Percentiles rank a stretch among this genome's conserved stretches.
These are phyloP conservation scores for Pantherophis alleghaniensis DNA, from an alignment of 2,797 vertebrate genomes.

Conservation along the genomic window DNA sequence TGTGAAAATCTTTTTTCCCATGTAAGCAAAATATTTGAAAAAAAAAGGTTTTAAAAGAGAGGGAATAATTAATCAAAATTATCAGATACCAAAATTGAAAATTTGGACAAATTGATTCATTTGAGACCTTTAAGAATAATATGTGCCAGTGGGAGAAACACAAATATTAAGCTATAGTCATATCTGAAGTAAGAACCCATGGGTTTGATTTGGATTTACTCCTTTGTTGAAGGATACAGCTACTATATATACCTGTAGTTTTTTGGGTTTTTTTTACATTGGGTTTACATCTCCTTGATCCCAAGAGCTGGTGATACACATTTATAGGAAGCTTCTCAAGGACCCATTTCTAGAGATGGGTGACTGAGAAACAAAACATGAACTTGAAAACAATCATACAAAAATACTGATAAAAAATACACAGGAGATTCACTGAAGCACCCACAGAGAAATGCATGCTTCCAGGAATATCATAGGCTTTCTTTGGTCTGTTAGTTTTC, in stretches of 20 bases:
- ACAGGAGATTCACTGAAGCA: background rate
- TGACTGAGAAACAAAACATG: background rate
- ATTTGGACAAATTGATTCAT: background rate
- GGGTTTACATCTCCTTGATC: background rate
- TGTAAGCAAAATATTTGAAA: background rate
- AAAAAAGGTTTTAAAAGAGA: background rate
- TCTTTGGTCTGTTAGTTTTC: background rate
- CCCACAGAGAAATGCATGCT: background rate
- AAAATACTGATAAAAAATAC: background rate
- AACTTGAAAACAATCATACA: background rate
- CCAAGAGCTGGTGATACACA: background rate
- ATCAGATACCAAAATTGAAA: background rate
- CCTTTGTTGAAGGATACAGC: background rate
- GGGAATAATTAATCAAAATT: background rate
- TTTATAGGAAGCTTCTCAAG: background rate
- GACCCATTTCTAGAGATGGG: background rate
- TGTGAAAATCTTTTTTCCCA: slow-evolving; percentile 5
- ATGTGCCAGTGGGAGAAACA: background rate
- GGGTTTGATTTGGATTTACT: background rate
- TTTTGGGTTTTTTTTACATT: background rate
- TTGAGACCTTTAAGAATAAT: background rate
- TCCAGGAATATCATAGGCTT: background rate
- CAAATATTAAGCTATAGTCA: background rate
- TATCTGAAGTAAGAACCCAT: background rate
- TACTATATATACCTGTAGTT: background rate